Conservation (phyloP, 2,888 invertebrate species). For the Pachymerium ferrugineum region DNA sequence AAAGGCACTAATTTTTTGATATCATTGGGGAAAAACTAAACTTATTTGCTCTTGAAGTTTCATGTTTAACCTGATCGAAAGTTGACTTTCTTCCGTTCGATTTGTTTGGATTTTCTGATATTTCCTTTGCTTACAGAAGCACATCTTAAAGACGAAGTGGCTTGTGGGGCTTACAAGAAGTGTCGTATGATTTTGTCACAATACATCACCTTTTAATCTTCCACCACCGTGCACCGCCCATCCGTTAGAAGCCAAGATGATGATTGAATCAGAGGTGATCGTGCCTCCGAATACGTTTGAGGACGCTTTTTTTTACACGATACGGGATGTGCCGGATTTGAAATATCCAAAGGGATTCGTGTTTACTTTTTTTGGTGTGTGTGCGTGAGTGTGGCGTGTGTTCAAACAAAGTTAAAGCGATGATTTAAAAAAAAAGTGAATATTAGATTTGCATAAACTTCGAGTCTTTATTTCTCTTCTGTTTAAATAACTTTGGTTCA, state of each 20-base stretch:
- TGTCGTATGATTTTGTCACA: background rate
- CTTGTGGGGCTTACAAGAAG: background rate
- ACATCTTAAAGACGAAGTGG: constrained; percentile 9
- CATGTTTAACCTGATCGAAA: too few relatives aligned
- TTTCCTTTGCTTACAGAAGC: background rate
- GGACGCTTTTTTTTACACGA: background rate
- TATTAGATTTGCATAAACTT: too few relatives aligned
- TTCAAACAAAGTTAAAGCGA: background rate
- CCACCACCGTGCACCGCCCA: constrained; percentile 15
- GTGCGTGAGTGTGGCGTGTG: background rate
- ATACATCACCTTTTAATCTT: constrained; percentile 11
- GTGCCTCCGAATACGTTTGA: background rate
- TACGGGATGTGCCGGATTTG: background rate
- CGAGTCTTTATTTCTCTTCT: background rate
- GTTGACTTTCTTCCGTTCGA: too few relatives aligned
- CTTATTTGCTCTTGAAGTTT: too few relatives aligned
- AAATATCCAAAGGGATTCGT: background rate
- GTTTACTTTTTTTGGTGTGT: background rate
- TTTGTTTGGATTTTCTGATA: too few relatives aligned
- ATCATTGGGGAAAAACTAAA: too few relatives aligned
- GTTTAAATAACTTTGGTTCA: background rate
- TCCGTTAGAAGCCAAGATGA: constrained; percentile 3
- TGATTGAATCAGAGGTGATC: background rate
- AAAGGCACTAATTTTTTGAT: too few relatives aligned
- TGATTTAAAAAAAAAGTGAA: constrained; percentile 5